Evolutionary conservation across 2,113 vertebrate genomes (phyloP), one percentile per base, ranked within the genome.

Genomic region (Cygnus atratus): DNA sequence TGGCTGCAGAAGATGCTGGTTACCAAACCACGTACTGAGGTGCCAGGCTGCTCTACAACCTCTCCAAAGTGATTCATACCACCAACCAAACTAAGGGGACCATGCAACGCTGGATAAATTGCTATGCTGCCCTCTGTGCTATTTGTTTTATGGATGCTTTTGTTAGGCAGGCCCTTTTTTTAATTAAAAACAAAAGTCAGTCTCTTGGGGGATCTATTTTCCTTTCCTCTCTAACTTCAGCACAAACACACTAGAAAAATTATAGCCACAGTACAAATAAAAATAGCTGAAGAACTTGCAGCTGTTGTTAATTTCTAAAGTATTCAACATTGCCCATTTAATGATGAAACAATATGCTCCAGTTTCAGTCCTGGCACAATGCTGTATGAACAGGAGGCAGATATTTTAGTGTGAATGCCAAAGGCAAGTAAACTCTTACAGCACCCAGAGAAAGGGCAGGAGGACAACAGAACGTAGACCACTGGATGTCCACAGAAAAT

Each of bases 221-320:
- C 80, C 71, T 95, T 93, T 87, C 80, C 82, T 72, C 44, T 94
- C 62, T 95, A 78, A 93, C 77, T 92, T 93, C 84, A 81, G 58
- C 48, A 62, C 79, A 88, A 92, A 93, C 87, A 92, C 48, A 86
- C 58, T 14, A 92, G 74, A 89, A 94, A 96, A 92, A 93, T 82
- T 87, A 96, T 33, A 92, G 81, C 50, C 71, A 63, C 58, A 79
- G 92, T 92, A 87, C 92, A 93, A 93, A 93, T 86, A 95, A 95
- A 93, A 96, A 94, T 90, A 96, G 82, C 81, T 93, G 55, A 90
- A 93, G 66, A 95, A 87, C 88, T 92, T 92, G 77, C 85, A 96
- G 92, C 89, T 96, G 91, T 76, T 93, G 39, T 91, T 91, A 94
- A 81, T 95, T 94, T 92, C 59, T 67, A 72, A 90, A 83, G 59